Percentiles rank a stretch among this genome's conserved stretches.
These are phyloP conservation scores for Bubalus kerabau DNA, from an alignment of 2,113 vertebrate genomes.

Conservation along the genomic window DNA sequence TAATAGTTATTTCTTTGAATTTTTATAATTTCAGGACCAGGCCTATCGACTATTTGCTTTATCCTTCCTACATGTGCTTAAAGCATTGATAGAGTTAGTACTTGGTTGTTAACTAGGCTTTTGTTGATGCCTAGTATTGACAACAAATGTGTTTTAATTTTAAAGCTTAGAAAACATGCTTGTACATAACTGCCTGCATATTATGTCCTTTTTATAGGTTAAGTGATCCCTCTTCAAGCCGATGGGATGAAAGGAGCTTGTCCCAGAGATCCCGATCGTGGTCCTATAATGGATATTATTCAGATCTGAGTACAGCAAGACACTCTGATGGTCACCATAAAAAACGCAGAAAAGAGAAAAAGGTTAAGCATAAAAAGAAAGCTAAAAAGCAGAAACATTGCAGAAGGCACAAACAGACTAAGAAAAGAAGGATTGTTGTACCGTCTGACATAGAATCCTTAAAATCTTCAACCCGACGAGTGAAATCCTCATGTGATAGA, in stretches of 20 bases:
- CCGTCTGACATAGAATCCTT: slow-evolving; percentile 81
- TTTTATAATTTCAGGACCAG: background rate
- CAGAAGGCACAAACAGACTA: slow-evolving; percentile 88
- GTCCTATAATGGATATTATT: slow-evolving; percentile 86
- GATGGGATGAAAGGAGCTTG: slow-evolving; percentile 91
- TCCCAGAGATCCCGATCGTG: slow-evolving; percentile 89
- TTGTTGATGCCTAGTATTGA: background rate
- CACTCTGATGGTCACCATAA: slow-evolving; percentile 81
- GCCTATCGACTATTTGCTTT: background rate
- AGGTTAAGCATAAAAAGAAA: slow-evolving; percentile 93
- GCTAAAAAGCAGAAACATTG: slow-evolving; percentile 91
- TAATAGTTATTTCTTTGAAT: background rate
- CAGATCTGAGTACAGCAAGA: slow-evolving; percentile 82
- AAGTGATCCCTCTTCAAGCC: slow-evolving; percentile 87
- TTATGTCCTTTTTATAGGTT: slow-evolving; percentile 71
- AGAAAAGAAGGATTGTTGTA: slow-evolving; percentile 76
- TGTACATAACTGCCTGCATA: background rate
- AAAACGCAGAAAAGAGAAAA: slow-evolving; percentile 91
- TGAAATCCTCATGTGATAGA: slow-evolving; percentile 75
- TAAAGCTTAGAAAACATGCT: background rate
- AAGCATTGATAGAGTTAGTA: background rate
- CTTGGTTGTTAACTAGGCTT: background rate
- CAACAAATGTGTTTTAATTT: background rate
- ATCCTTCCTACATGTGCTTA: background rate
- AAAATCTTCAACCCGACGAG: slow-evolving; percentile 78